phyloP scores from a whole-genome alignment of 2,113 vertebrate genomes.

The Menura novaehollandiae region DNA sequence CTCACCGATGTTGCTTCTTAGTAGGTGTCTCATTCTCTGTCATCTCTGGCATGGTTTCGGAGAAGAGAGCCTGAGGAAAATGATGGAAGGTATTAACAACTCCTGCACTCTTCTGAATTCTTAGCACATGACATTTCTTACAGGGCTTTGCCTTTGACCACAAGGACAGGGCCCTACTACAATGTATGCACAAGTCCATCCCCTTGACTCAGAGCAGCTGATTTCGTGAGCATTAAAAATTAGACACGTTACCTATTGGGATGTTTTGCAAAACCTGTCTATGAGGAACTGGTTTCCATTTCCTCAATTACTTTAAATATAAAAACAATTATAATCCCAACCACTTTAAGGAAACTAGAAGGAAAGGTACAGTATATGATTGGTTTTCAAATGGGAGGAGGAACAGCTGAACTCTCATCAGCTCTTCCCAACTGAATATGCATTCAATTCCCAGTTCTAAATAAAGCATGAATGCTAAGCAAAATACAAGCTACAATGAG shows the following conservation, averaged over 20 bases:
- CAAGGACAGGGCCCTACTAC: background rate
- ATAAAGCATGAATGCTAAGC: background rate
- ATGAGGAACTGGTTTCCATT: background rate
- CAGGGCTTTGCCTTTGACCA: background rate
- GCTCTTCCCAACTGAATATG: background rate
- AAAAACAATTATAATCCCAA: background rate
- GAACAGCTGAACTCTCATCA: background rate
- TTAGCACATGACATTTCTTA: background rate
- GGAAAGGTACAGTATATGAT: background rate
- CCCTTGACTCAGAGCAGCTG: background rate
- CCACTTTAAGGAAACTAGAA: background rate
- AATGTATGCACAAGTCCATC: background rate
- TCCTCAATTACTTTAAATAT: background rate
- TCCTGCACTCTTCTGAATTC: background rate
- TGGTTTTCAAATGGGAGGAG: background rate
- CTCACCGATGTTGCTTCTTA: constrained; percentile 88
- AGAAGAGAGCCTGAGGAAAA: constrained; percentile 69
- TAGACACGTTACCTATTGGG: rapidly evolving
- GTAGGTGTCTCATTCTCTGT: constrained; percentile 87
- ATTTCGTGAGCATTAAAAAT: background rate
- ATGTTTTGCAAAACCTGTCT: background rate
- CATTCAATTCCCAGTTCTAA: background rate
- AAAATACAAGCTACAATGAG: background rate
- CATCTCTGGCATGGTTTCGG: constrained; percentile 94
- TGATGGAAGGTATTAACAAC: background rate